phyloP scores from a whole-genome alignment of 2,113 vertebrate genomes.

The Limanda limanda region DNA sequence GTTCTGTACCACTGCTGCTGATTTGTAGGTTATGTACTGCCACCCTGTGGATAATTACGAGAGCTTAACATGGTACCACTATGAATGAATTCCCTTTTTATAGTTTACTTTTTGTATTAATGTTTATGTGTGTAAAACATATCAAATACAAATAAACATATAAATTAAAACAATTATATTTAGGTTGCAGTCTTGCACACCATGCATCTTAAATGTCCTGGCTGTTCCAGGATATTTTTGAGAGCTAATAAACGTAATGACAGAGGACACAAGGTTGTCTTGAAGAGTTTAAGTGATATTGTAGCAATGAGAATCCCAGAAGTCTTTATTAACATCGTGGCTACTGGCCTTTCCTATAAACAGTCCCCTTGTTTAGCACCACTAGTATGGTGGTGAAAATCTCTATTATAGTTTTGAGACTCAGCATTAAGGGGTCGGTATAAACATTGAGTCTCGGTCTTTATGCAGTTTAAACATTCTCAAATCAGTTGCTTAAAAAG shows the following conservation, averaged over 20 bases:
- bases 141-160: background rate
- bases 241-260: background rate
- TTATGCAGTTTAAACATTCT: background rate
- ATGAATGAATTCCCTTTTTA: background rate
- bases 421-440: background rate
- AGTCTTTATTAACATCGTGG: background rate
- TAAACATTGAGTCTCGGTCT: background rate
- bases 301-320: background rate
- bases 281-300: background rate
- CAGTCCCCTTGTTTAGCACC: background rate
- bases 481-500: background rate
- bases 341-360: background rate
- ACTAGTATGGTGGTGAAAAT: background rate
- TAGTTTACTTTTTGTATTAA: background rate
- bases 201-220: no score
- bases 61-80: background rate
- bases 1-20: conserved; percentile 7
- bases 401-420: background rate
- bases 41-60: conserved; percentile 57
- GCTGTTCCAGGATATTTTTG: background rate
- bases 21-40: conserved; percentile 47
- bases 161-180: background rate
- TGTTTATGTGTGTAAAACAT: background rate
- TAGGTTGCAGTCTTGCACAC: no score
- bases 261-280: background rate